phyloP scores from a whole-genome alignment of 2,113 vertebrate species.

The Machaerirhynchus nigripectus region DNA sequence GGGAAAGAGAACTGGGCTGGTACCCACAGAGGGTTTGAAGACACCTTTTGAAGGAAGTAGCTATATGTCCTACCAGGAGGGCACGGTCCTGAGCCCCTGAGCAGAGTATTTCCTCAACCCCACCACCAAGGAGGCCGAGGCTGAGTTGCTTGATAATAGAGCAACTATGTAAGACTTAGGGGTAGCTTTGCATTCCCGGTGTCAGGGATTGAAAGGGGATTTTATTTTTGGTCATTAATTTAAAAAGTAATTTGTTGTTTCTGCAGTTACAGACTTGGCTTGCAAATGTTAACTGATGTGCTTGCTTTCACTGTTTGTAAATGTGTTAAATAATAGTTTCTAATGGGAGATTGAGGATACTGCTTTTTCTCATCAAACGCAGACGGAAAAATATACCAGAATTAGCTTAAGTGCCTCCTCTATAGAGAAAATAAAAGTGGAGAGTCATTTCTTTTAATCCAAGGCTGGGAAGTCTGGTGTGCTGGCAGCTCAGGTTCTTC shows the following conservation, averaged over 20 bases:
- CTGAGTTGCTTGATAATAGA: not conserved
- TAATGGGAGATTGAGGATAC: not conserved
- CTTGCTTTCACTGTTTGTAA: not conserved
- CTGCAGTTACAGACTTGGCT: not conserved
- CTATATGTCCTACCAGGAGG: not conserved
- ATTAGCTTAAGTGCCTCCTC: not conserved
- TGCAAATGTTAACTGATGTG: not conserved
- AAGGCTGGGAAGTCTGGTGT: not conserved
- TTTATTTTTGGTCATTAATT: not conserved
- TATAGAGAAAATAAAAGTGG: not conserved
- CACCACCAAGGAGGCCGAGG: not conserved
- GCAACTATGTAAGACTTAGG: not conserved
- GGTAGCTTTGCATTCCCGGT: not conserved
- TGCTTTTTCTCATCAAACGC: not conserved
- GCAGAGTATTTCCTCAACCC: not conserved
- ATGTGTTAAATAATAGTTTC: not conserved
- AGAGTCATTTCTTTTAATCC: not conserved
- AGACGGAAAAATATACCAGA: not conserved
- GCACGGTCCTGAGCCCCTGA: not conserved
- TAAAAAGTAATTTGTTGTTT: not conserved
- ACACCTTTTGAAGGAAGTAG: not conserved
- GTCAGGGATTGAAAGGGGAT: not conserved
- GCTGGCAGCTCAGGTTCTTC: not conserved
- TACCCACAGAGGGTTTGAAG: not conserved
- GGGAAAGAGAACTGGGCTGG: not conserved